phyloP scores from a whole-genome alignment of 2,797 vertebrate genomes.

The Orientallactaga sibirica region DNA sequence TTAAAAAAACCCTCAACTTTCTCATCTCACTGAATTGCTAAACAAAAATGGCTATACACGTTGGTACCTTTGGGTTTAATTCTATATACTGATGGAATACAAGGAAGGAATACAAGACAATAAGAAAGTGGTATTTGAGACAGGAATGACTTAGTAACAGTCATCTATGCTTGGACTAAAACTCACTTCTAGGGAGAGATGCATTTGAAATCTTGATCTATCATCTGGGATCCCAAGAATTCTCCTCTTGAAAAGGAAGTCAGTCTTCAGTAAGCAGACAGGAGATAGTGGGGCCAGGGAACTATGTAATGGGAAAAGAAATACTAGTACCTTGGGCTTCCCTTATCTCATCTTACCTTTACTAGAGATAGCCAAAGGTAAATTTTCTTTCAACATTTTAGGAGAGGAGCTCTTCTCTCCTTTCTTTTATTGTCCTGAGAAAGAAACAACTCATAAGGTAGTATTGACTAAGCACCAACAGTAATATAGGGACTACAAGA shows the following conservation, averaged over 20 bases:
- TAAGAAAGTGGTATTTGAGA: neutral
- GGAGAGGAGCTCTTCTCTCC: neutral
- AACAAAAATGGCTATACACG: neutral
- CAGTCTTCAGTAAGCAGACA: constrained; percentile 37
- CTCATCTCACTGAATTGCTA: constrained; percentile 31
- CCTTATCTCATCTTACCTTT: neutral
- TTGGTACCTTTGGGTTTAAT: neutral
- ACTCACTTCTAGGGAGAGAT: neutral
- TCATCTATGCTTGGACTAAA: neutral
- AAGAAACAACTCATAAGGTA: neutral
- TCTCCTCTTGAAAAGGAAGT: constrained; percentile 39
- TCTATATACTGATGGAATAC: neutral
- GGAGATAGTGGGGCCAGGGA: rapidly evolving
- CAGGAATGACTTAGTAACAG: neutral
- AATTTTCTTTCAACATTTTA: neutral
- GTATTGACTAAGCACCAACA: neutral
- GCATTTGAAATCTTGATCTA: neutral
- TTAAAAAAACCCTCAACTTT: constrained; percentile 55
- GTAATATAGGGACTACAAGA: neutral
- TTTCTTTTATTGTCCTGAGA: neutral
- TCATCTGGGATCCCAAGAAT: neutral
- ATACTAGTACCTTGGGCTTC: neutral
- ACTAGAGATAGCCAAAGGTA: neutral
- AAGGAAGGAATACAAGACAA: neutral
- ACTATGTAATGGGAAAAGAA: neutral